Evolutionary conservation across 2,888 invertebrate genomes (phyloP), one percentile per base, ranked within the genome.

Genomic region (Tetanocera ferruginea): DNA sequence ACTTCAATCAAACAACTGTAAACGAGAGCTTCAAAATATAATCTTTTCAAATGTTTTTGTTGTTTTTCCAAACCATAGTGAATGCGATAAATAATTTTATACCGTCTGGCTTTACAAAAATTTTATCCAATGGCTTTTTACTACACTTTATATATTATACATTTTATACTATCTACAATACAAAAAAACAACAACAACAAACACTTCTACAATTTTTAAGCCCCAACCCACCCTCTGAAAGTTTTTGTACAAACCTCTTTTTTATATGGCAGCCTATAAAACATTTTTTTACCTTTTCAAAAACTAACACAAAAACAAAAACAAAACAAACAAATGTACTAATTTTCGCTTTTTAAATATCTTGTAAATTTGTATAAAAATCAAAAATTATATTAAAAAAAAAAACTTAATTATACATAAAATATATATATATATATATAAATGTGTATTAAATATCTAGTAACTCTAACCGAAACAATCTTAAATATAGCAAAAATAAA

Each of bases 11-110:
- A 67, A 60, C 25, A 34, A 64, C 49, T 51, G 69, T 69, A 51
- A 69, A 69, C 69, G 69, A 69, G 69, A 69, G 69, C 69, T 69
- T 69, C 69, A 51, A 69, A n/a, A 25, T 23, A 55, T 11, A 43
- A 43, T 43, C 43, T 43, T 43, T 43, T 43, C 43, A n/a, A n/a
- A n/a, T n/a, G n/a, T n/a, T n/a, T n/a, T n/a, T n/a, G n/a, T 57
- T 64, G 34, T 51, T 11, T 69, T 69, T 49, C 51, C 14, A 3
- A 51, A 1, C 43, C 49, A 69, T 4, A 66, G 1, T n/a, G 37
- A 66, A 23, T 49, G 5, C 37, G 19, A 19, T 43, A 11, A 14
- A 51, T 23, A 19, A n/a, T 43, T 43, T 43, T 67, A 67, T 43
- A 67, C 67, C 3, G 9, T 14, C 55, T 52, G 17, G 49, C 69